These are phyloP conservation scores for Lithophane ornitopus DNA, from an alignment of 2,888 invertebrate species.

Conservation along the genomic window DNA sequence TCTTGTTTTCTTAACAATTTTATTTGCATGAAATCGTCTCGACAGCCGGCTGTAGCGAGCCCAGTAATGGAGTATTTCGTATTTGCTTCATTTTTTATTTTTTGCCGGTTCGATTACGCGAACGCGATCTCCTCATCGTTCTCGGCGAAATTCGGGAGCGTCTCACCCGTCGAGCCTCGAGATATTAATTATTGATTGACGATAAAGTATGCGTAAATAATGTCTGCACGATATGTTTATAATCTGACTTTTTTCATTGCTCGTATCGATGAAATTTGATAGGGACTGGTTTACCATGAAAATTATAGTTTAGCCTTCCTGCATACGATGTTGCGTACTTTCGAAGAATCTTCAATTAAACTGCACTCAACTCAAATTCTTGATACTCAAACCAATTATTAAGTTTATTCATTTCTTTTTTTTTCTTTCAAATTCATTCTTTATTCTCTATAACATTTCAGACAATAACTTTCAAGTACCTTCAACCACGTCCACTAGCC, in stretches of 20 bases:
- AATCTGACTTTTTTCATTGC: constrained; percentile 74
- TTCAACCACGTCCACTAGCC: constrained; percentile 31
- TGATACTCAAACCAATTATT: constrained; percentile 3
- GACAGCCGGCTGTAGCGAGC: constrained; percentile 73
- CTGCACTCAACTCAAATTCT: constrained; percentile 15
- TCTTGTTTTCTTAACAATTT: constrained; percentile 65
- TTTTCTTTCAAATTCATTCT: constrained; percentile 16
- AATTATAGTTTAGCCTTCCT: constrained; percentile 57
- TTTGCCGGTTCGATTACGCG: constrained; percentile 90
- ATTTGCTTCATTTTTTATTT: constrained; percentile 91
- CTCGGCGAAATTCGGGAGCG: constrained; percentile 90
- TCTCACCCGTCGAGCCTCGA: constrained; percentile 86
- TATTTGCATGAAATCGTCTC: constrained; percentile 76
- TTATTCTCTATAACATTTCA: constrained; percentile 36
- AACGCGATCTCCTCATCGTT: constrained; percentile 89
- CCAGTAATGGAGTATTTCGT: constrained; percentile 90
- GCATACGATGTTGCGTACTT: constrained; percentile 32
- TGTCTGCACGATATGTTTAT: constrained; percentile 75
- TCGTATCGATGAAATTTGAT: constrained; percentile 62
- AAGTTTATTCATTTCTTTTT: background rate
- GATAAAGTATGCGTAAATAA: constrained; percentile 88
- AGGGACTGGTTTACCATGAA: constrained; percentile 57
- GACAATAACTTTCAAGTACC: constrained; percentile 41
- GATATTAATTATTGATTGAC: constrained; percentile 91
- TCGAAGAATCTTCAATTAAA: constrained; percentile 40